Evolutionary conservation across 2,113 vertebrate genomes (phyloP), one percentile per base, ranked within the genome.

Genomic region (Centropristis striata): DNA sequence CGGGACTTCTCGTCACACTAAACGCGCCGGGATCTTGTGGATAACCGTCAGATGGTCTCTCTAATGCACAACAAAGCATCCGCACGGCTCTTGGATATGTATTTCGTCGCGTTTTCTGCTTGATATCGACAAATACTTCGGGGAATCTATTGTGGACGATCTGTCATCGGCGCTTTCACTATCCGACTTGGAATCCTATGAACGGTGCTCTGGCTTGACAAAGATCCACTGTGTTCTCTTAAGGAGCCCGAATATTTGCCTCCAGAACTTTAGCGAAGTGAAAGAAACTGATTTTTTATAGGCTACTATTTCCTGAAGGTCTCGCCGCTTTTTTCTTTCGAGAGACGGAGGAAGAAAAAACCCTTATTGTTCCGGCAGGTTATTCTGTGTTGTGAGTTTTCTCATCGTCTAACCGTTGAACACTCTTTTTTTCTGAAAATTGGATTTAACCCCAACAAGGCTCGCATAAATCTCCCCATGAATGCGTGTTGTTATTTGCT

Each of bases 91-190:
- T 81, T 89, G 93, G 93, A 94, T 94, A n/a, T 92, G 63, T 88
- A 81, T 87, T 91, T 85, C 44, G 65, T 77, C 61, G 80, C 60
- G 46, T 90, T 81, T 89, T 70, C 68, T 39, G 83, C 64, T 16
- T 73, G 86, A 91, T 83, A 69, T 84, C 84, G 90, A 61, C 80
- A 86, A 66, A 80, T 81, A 88, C 84, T 91, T 90, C 75, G 77
- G 83, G 93, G 93, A 73, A 93, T 95, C 94, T 95, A 94, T 92
- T 84, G 93, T 89, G 92, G 88, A 91, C 92, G 89, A 89, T 93
- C 89, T 90, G 93, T 93, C 92, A 92, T 83, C 88, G 89, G 90
- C 88, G 92, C 88, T 83, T 86, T 85, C 84, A 39, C 79, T 23
- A 20, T 39, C 86, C 87, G 91, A 83, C 83, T 91, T 90, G 90